These are phyloP conservation scores for Melieria omissa DNA, from an alignment of 2,888 invertebrate species.

Conservation along the genomic window DNA sequence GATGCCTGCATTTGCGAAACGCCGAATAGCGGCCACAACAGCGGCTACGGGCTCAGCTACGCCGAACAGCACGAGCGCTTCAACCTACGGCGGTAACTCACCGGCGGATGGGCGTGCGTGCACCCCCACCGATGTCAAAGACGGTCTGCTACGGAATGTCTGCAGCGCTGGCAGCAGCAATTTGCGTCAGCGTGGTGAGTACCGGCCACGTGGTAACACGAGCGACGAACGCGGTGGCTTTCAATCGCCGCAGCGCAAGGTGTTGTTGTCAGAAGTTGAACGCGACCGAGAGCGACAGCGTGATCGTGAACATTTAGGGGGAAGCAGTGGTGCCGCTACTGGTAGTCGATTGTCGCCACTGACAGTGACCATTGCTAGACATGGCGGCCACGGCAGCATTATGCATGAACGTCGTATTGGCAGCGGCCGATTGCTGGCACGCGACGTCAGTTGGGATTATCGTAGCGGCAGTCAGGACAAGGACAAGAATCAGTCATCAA, in stretches of 20 bases:
- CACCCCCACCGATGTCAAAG: conserved; percentile 39
- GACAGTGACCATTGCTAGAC: conserved; percentile 53
- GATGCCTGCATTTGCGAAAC: conserved; percentile 66
- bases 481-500: conserved; percentile 7
- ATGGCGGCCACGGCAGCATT: conserved; percentile 30
- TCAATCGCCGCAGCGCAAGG: conserved; percentile 66
- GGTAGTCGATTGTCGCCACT: conserved; percentile 29
- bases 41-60: conserved; percentile 17
- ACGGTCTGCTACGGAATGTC: too few species aligned
- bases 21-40: conserved; percentile 50
- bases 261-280: conserved; percentile 69
- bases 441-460: conserved; percentile 70
- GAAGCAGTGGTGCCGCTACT: too few species aligned
- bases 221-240: conserved; percentile 9
- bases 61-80: conserved; percentile 60
- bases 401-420: conserved; percentile 77
- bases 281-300: conserved; percentile 35
- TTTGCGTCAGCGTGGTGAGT: conserved; percentile 27
- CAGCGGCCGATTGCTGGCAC: conserved; percentile 80
- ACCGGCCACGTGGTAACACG: conserved; percentile 12
- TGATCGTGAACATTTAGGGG: conserved; percentile 33
- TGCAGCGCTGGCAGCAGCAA: not conserved
- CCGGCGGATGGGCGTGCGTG: conserved; percentile 11
- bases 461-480: conserved; percentile 44
- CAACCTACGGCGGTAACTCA: conserved; percentile 30